A percentile compares a stretch with the other conserved stretches of the same genome.
Evolutionary conservation across 2,113 vertebrate species (phyloP).

Genomic region (human): DNA sequence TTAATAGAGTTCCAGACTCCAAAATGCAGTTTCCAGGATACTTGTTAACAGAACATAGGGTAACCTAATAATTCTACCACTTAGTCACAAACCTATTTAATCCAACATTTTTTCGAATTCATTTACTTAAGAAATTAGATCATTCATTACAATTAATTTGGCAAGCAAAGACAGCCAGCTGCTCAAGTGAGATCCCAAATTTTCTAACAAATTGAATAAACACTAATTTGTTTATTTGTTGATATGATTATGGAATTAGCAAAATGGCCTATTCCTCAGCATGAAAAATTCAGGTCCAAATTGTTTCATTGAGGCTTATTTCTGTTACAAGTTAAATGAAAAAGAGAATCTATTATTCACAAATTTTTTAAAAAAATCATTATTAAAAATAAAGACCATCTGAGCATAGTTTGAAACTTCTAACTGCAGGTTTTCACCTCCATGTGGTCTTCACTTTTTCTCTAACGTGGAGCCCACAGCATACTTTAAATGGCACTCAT

Average conservation of each 20-base stretch:
- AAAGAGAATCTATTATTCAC: neutral
- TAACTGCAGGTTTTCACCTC: no score
- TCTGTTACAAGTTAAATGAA: neutral
- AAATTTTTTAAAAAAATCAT: neutral
- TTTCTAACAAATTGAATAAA: constrained; percentile 56
- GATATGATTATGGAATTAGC: constrained; percentile 43
- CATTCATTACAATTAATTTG: constrained; percentile 51
- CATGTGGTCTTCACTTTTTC: neutral
- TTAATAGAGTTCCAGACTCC: neutral
- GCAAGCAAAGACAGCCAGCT: constrained; percentile 55
- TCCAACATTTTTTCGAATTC: neutral
- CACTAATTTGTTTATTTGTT: constrained; percentile 54
- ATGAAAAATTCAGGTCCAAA: constrained; percentile 34
- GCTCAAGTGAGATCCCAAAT: constrained; percentile 37
- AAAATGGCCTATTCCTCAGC: constrained; percentile 3
- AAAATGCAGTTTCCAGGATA: neutral
- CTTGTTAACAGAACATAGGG: neutral
- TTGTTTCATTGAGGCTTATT: constrained; percentile 39
- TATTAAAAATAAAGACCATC: neutral
- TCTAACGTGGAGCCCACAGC: neutral
- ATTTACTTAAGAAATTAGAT: constrained; percentile 53
- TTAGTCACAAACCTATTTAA: neutral
- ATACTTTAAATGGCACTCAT: neutral
- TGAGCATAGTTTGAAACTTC: neutral
- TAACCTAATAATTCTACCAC: constrained; percentile 27